phyloP scores from a whole-genome alignment of 2,113 vertebrate genomes.

The Ailuropoda melanoleuca region DNA sequence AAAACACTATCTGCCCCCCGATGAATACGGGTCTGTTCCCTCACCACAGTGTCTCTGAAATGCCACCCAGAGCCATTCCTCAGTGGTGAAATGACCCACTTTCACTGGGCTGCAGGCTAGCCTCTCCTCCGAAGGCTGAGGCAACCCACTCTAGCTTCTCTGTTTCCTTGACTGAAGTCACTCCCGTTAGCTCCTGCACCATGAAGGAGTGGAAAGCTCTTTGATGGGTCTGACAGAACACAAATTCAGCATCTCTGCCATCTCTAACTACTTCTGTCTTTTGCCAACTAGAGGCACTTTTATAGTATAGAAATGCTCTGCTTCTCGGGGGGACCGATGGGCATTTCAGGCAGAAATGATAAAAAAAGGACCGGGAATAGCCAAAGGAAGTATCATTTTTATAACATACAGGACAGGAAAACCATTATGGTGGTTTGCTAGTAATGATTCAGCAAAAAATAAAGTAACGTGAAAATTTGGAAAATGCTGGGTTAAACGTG shows the following conservation, averaged over 20 bases:
- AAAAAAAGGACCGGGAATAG: background rate
- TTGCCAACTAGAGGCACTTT: background rate
- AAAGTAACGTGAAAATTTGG: background rate
- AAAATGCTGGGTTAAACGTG: background rate
- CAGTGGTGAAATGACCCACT: conserved; percentile 56
- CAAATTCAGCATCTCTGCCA: background rate
- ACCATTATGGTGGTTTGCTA: background rate
- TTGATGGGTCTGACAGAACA: conserved; percentile 1
- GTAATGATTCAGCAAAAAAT: background rate
- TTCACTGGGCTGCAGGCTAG: conserved; percentile 35
- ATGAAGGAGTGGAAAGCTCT: conserved; percentile 58
- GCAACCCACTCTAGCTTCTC: background rate
- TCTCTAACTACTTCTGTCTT: background rate
- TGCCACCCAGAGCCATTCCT: conserved; percentile 51
- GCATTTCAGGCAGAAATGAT: background rate
- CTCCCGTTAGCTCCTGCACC: background rate
- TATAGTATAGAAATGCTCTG: background rate
- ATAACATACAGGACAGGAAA: background rate
- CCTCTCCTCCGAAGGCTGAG: background rate
- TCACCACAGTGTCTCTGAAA: conserved; percentile 50
- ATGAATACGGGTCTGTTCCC: conserved; percentile 70
- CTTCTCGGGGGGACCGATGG: background rate
- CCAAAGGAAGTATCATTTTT: background rate
- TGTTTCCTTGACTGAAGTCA: conserved; percentile 48
- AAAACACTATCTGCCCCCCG: conserved; percentile 74